phyloP scores from a whole-genome alignment of 1,140 invertebrate genomes.

The Drosophila chauvacae region DNA sequence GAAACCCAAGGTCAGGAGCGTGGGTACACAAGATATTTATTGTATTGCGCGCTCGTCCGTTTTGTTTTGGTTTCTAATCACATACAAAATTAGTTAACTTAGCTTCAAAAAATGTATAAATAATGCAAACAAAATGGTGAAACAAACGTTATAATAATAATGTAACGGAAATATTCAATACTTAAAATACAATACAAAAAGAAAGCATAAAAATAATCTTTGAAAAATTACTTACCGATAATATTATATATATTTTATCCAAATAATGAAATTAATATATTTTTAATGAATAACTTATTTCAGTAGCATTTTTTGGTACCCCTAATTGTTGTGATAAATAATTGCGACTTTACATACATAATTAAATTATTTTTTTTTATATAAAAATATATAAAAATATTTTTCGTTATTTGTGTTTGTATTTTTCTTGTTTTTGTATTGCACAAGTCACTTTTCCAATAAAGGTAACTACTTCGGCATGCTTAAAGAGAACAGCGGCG shows the following conservation, averaged over 20 bases:
- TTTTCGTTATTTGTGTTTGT: not conserved
- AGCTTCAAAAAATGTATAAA: not conserved
- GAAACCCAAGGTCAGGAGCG: conserved; percentile 77
- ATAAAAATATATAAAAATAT: no score
- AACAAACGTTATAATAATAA: not conserved
- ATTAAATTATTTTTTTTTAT: not conserved
- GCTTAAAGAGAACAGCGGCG: not conserved
- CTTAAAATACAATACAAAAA: not conserved
- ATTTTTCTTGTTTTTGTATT: not conserved
- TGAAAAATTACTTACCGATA: not conserved
- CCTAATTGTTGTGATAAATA: not conserved
- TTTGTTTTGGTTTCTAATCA: not conserved
- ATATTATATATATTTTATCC: not conserved
- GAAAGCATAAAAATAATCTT: no score
- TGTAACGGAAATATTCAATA: not conserved
- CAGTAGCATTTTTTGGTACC: not conserved
- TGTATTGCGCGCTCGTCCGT: not conserved
- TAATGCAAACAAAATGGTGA: not conserved
- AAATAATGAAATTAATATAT: not conserved
- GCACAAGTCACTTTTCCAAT: not conserved
- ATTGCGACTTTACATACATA: not conserved
- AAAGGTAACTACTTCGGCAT: conserved; percentile 5
- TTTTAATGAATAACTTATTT: not conserved
- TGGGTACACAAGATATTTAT: conserved; percentile 54
- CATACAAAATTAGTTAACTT: not conserved